Conservation (phyloP, 2,888 invertebrate genomes). For the Anorthoa munda region DNA sequence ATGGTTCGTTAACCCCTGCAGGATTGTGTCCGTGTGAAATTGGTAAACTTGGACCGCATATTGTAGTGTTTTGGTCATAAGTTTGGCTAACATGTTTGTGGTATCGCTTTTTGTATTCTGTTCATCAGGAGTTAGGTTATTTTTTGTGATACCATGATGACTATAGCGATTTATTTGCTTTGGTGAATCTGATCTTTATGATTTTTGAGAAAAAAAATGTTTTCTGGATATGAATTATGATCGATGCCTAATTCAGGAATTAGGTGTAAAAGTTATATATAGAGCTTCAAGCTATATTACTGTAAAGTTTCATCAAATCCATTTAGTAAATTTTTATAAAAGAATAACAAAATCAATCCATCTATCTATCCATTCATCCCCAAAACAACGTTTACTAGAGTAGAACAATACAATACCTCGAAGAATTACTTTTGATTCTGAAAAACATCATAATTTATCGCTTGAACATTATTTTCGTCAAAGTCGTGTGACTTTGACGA, state of each 20-base stretch:
- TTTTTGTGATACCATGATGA: constrained; percentile 19
- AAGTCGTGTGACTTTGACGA: too few relatives aligned
- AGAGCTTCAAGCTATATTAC: too few relatives aligned
- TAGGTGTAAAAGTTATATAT: neutral
- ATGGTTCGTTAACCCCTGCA: constrained; percentile 72
- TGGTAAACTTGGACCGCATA: constrained; percentile 60
- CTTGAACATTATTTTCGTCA: too few relatives aligned
- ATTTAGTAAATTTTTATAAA: too few relatives aligned
- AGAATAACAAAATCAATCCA: too few relatives aligned
- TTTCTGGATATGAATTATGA: too few relatives aligned
- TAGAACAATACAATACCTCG: too few relatives aligned
- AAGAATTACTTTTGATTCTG: too few relatives aligned
- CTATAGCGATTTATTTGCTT: neutral
- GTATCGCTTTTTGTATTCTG: constrained; percentile 25
- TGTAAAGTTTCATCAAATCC: too few relatives aligned
- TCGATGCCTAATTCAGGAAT: neutral
- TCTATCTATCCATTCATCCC: too few relatives aligned
- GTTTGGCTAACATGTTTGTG: constrained; percentile 37
- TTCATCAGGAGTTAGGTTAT: constrained; percentile 7
- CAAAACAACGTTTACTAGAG: too few relatives aligned
- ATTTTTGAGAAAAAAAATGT: neutral
- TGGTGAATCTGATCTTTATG: neutral
- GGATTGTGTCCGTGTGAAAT: constrained; percentile 59
- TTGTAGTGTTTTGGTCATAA: constrained; percentile 47
- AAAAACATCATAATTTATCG: too few relatives aligned